Evolutionary conservation across 2,113 vertebrate genomes (phyloP).

Genomic region (Plecotus auritus): DNA sequence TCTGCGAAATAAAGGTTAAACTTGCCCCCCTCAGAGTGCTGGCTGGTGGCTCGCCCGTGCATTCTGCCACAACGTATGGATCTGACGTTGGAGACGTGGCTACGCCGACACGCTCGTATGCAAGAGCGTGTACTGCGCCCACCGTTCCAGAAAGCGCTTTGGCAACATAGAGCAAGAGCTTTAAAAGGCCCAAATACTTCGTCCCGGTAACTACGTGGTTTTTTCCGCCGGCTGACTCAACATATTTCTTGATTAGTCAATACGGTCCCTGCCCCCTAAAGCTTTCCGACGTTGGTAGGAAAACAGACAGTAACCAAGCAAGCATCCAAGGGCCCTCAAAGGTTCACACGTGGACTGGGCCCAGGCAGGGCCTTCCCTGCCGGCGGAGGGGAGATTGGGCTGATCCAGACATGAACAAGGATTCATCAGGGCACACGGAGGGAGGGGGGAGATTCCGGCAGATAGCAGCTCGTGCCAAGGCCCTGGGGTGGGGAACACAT

Average conservation of each 20-base stretch:
- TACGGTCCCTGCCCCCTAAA: too few species aligned
- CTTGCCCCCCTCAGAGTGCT: too few species aligned
- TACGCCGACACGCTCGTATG: rapidly evolving
- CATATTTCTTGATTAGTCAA: not conserved
- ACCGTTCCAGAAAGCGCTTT: not conserved
- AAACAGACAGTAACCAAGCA: not conserved
- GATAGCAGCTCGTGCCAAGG: not conserved
- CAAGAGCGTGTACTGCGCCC: not conserved
- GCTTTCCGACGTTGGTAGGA: not conserved
- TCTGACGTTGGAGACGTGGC: not conserved
- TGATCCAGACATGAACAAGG: not conserved
- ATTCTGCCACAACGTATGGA: too few species aligned
- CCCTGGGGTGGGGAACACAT: not conserved
- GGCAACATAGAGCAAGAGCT: not conserved
- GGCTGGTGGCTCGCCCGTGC: too few species aligned
- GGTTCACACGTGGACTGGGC: not conserved
- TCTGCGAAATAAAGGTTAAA: too few species aligned
- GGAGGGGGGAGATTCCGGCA: not conserved
- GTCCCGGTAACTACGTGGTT: not conserved
- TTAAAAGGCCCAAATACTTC: not conserved
- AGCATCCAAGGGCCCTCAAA: not conserved
- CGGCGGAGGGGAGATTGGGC: not conserved
- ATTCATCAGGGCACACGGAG: not conserved
- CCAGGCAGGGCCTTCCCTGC: not conserved
- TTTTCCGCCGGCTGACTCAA: not conserved